Percentiles rank a stretch among this genome's conserved stretches.
Evolutionary conservation across 2,113 vertebrate genomes (phyloP).

Genomic region (Urocolius indicus): DNA sequence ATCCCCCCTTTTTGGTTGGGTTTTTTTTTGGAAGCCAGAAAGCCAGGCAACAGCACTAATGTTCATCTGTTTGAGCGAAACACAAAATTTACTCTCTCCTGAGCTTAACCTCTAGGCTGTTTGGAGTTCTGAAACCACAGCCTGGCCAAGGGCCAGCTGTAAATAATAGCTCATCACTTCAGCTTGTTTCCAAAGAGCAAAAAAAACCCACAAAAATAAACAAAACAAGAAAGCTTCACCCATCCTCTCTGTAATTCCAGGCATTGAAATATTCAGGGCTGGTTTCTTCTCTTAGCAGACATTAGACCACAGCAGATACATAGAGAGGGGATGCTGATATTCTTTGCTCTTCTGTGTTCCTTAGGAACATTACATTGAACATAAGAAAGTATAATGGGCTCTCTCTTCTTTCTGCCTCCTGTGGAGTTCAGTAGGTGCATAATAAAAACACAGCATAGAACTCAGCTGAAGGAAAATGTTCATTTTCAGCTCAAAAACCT

Average conservation of each 20-base stretch:
- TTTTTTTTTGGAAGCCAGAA: background rate
- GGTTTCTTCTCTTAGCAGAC: background rate
- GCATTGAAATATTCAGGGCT: background rate
- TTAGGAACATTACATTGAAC: background rate
- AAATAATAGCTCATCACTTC: slow-evolving; percentile 15
- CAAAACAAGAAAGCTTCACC: background rate
- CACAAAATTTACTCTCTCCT: background rate
- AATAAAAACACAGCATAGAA: background rate
- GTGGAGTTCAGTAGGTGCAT: background rate
- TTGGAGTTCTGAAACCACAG: background rate
- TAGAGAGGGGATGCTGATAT: background rate
- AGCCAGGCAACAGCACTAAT: background rate
- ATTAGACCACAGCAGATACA: fast-evolving
- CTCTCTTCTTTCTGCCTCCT: background rate
- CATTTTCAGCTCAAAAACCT: background rate
- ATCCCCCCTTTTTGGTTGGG: background rate
- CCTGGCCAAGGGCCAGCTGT: background rate
- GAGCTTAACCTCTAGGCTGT: background rate
- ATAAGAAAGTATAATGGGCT: background rate
- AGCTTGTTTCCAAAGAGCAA: background rate
- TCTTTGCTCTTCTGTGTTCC: background rate
- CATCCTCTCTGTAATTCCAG: background rate
- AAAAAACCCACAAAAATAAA: background rate
- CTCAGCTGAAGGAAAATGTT: background rate
- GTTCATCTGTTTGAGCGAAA: background rate